Evolutionary conservation across 2,113 vertebrate species (phyloP).

Genomic region (Elanus axillaris): DNA sequence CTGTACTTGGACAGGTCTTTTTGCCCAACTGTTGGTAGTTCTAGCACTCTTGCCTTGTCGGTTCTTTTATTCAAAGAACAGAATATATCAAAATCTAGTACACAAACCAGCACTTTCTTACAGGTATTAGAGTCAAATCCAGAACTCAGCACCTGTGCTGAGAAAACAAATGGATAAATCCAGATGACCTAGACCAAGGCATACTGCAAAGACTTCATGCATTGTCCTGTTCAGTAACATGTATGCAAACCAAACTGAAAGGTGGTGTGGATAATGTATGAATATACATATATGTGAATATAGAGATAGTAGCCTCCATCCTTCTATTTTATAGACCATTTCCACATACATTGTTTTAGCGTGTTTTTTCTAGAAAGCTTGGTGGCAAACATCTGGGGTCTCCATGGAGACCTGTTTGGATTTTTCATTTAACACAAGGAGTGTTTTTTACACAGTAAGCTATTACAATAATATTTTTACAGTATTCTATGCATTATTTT

Average conservation of each 20-base stretch:
- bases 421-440: neutral
- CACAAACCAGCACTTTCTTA: neutral
- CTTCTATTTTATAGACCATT: neutral
- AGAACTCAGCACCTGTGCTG: neutral
- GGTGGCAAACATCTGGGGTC: neutral
- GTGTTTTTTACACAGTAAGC: neutral
- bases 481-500: neutral
- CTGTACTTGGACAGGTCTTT: neutral
- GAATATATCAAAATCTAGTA: neutral
- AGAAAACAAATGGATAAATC: neutral
- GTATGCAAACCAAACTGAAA: neutral
- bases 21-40: neutral
- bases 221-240: neutral
- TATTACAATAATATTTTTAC: neutral
- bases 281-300: accelerated
- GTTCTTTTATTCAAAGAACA: neutral
- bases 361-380: neutral
- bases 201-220: neutral
- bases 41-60: neutral
- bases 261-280: accelerated
- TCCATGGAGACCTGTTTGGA: neutral
- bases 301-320: neutral
- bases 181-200: neutral
- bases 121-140: neutral
- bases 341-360: neutral